Base-by-base conservation (phyloP, 2,113 vertebrate species). In the Struthidea cinerea region DNA sequence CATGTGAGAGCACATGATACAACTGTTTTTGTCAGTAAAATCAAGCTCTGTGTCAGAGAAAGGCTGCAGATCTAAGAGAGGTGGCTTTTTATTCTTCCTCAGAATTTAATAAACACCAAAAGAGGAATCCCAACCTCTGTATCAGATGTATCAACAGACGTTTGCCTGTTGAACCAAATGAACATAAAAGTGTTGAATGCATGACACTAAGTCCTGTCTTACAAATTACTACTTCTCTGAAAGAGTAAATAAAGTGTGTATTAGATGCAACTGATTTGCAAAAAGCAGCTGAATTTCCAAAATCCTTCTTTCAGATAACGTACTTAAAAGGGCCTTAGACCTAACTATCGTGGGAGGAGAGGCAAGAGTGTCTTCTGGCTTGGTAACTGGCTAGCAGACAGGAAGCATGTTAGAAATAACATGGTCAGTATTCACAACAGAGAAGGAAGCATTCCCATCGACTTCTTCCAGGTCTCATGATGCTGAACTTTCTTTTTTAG, bases 221-320 rank as follows among this genome's bases (percentile, higher is more conserved):
- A 70, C 12, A 69, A 56, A 37, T 46, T 37, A 68, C 11, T 64
- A 37, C 15, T 78, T 53, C 24, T 78, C 37, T 53, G 65, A n/a
- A 75, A 39, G 46, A 53, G 52, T 70, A 70, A 90, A 47, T 21
- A 26, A 68, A 61, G 7, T 42, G 5, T 30, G 16, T 16, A 6
- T 30, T 47, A 65, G 33, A 63, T n/a, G 30, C 18, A 76, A 89
- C 7, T 33, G 17, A 64, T 73, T 57, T 63, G 56, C 46, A 87
- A 67, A 71, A 32, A 65, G 30, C 27, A 56, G 21, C 0, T 65
- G 46, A 7, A 84, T 77, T 91, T 89, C n/a, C 64, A 44, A 60
- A 83, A 84, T 10, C 3, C 20, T 18, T 60, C 28, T 52, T 78
- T 84, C 44, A 41, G 19, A 30, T 20, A 28, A 27, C 0, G 0